phyloP scores from a whole-genome alignment of 2,797 vertebrate genomes.

The Chanos chanos region DNA sequence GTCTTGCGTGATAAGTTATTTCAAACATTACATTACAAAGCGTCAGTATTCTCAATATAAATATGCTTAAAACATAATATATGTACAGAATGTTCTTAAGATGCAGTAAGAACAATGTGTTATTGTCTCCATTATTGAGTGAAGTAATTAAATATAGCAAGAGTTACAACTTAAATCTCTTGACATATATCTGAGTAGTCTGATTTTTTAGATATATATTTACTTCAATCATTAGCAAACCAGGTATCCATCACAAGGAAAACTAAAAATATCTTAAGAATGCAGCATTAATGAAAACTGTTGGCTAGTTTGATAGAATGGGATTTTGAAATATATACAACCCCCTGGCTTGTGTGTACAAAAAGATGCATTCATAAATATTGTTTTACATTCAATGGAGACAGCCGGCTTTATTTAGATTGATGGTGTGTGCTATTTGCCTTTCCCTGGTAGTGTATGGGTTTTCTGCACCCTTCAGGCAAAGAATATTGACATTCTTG shows the following conservation, averaged over 20 bases:
- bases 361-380: conserved; percentile 42
- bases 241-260: conserved; percentile 49
- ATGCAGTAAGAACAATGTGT: too few species aligned
- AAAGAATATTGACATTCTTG: conserved; percentile 56
- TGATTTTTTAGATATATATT: not conserved
- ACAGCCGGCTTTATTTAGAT: conserved; percentile 57
- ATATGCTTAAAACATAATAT: too few species aligned
- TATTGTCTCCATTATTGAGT: too few species aligned
- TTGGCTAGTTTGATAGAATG: conserved; percentile 51
- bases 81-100: too few species aligned
- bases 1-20: too few species aligned
- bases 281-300: conserved; percentile 52
- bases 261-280: too few species aligned
- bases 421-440: conserved; percentile 52
- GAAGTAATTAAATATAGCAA: too few species aligned
- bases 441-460: conserved; percentile 36
- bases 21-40: too few species aligned
- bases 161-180: too few species aligned
- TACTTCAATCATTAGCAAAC: conserved; percentile 4
- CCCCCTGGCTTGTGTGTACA: conserved; percentile 48
- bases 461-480: conserved; percentile 40
- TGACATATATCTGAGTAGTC: too few species aligned
- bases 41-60: too few species aligned
- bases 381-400: conserved; percentile 51
- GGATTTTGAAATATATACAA: conserved; percentile 32